Percentiles rank a stretch among this genome's conserved stretches.
phyloP scores from a whole-genome alignment of 1,140 invertebrate genomes.

The Palaemon carinicauda region DNA sequence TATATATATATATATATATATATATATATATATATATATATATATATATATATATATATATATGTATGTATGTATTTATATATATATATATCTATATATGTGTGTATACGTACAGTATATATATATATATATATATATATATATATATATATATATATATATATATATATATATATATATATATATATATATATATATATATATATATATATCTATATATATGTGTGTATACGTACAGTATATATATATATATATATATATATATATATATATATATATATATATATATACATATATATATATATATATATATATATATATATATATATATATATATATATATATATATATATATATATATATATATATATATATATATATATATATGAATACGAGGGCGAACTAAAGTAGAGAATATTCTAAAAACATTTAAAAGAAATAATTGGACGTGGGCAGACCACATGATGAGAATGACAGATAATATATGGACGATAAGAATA shows the following conservation, averaged over 20 bases:
- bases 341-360: neutral
- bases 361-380: neutral
- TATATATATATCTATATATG: too few species aligned
- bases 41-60: neutral
- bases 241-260: neutral
- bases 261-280: neutral
- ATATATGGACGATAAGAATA: too few species aligned
- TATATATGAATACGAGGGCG: too few species aligned
- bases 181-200: neutral
- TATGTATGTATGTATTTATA: neutral
- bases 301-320: neutral
- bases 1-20: neutral
- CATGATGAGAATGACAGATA: too few species aligned
- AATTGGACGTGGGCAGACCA: too few species aligned
- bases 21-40: neutral
- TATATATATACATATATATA: neutral
- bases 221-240: too few species aligned
- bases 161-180: neutral
- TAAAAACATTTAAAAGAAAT: too few species aligned
- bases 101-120: too few species aligned
- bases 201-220: neutral
- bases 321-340: neutral
- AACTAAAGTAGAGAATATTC: too few species aligned
- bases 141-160: neutral
- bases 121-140: neutral